These are phyloP conservation scores for Stenolophus ochropezus DNA, from an alignment of 2,888 invertebrate species.

Conservation along the genomic window DNA sequence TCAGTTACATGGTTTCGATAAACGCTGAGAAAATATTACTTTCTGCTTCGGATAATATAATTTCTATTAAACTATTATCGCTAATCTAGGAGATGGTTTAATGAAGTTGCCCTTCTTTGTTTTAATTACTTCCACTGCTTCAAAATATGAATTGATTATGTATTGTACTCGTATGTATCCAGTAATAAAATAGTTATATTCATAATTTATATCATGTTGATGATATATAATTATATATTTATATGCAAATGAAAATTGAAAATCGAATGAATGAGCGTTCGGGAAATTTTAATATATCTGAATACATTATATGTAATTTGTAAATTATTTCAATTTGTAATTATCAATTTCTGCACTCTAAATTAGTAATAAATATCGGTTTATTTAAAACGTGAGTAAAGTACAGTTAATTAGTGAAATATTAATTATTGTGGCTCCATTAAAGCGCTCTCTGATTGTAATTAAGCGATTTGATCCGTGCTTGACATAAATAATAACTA, in stretches of 20 bases:
- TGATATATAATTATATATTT: background rate
- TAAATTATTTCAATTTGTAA: background rate
- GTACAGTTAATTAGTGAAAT: background rate
- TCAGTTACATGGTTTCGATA: too few relatives aligned
- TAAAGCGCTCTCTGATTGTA: background rate
- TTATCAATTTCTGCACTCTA: background rate
- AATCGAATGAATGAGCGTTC: background rate
- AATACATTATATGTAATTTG: background rate
- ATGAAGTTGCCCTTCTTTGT: too few relatives aligned
- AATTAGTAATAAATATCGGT: background rate
- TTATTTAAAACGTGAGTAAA: background rate
- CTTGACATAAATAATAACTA: conserved; percentile 10
- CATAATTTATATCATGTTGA: too few relatives aligned
- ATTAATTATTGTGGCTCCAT: background rate
- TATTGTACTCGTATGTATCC: too few relatives aligned
- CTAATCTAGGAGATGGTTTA: too few relatives aligned
- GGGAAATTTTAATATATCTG: background rate
- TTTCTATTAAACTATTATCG: too few relatives aligned
- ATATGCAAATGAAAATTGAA: background rate
- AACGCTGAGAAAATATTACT: too few relatives aligned
- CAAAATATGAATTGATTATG: too few relatives aligned
- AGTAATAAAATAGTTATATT: too few relatives aligned
- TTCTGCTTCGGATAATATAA: too few relatives aligned
- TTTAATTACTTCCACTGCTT: too few relatives aligned
- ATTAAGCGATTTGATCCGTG: background rate